A percentile compares a stretch with the other conserved stretches of the same genome.
Evolutionary conservation across 2,797 vertebrate species (phyloP).

Genomic region (Gallirallus australis): DNA sequence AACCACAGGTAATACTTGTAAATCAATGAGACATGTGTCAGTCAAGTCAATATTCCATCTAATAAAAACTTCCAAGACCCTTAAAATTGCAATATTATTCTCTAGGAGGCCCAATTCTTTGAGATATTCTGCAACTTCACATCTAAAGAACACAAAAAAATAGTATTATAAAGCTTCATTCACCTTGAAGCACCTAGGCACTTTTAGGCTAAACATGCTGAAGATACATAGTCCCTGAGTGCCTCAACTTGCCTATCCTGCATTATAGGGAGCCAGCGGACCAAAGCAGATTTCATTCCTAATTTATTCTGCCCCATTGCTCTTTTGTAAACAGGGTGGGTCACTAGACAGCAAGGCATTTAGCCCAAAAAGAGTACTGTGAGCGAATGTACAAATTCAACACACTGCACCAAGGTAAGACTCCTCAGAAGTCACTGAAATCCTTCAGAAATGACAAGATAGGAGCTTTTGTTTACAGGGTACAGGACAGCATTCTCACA

Average conservation of each 20-base stretch:
- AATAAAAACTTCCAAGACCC: neutral
- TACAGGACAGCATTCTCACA: neutral
- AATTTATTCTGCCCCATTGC: slow-evolving; percentile 31
- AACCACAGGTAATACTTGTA: neutral
- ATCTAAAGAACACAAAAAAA: neutral
- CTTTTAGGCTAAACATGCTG: neutral
- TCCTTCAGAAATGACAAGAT: neutral
- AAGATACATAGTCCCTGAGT: neutral
- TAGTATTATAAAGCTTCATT: neutral
- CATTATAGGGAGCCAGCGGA: neutral
- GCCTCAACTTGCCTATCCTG: neutral
- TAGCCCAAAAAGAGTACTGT: neutral
- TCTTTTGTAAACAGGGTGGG: slow-evolving; percentile 17
- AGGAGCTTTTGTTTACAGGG: neutral
- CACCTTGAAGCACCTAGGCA: neutral
- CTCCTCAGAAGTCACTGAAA: neutral
- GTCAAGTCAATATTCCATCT: neutral
- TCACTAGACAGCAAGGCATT: slow-evolving; percentile 39
- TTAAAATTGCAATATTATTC: neutral
- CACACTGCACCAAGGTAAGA: neutral
- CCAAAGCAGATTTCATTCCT: neutral
- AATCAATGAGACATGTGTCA: neutral
- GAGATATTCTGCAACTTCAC: neutral
- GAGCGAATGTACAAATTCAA: neutral
- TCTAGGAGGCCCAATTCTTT: neutral